Evolutionary conservation across 2,113 vertebrate species (phyloP).

Genomic region (Gnathonemus longibarbis): DNA sequence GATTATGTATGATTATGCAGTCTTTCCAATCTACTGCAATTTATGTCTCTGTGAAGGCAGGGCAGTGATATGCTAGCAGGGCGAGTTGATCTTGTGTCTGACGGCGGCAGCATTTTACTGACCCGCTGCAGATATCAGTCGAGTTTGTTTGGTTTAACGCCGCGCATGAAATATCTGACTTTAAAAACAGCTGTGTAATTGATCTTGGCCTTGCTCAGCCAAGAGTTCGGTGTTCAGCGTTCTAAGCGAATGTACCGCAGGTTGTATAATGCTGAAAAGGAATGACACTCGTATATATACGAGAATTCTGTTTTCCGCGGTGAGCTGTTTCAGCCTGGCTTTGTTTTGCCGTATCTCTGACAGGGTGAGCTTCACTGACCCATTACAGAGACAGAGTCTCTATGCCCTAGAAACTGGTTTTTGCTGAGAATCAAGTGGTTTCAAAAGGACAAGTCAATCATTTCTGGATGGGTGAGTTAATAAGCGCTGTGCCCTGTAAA

Average conservation of each 20-base stretch:
- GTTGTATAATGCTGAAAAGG: neutral
- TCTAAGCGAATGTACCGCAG: neutral
- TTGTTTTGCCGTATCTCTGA: slow-evolving; percentile 46
- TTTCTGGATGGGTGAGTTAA: slow-evolving; percentile 53
- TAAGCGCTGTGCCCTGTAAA: slow-evolving; percentile 49
- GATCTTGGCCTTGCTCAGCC: neutral
- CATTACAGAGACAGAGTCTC: slow-evolving; percentile 43
- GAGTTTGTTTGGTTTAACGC: neutral
- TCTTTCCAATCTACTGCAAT: slow-evolving; percentile 7
- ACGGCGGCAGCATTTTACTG: neutral
- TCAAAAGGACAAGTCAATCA: slow-evolving; percentile 55
- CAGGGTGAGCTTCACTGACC: slow-evolving; percentile 49
- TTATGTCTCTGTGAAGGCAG: neutral
- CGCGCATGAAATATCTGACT: neutral
- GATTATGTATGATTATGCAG: slow-evolving; percentile 17
- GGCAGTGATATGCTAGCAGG: neutral
- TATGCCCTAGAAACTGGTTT: slow-evolving; percentile 41
- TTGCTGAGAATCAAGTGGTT: slow-evolving; percentile 51
- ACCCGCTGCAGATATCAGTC: neutral
- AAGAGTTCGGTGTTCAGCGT: neutral
- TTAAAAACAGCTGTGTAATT: neutral
- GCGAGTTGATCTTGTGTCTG: neutral
- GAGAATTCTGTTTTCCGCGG: slow-evolving; percentile 38
- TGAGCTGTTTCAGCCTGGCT: slow-evolving; percentile 44
- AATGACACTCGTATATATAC: neutral